Conservation (phyloP, 64 coral and sea anemone species). For the Actinia tenebrosa region DNA sequence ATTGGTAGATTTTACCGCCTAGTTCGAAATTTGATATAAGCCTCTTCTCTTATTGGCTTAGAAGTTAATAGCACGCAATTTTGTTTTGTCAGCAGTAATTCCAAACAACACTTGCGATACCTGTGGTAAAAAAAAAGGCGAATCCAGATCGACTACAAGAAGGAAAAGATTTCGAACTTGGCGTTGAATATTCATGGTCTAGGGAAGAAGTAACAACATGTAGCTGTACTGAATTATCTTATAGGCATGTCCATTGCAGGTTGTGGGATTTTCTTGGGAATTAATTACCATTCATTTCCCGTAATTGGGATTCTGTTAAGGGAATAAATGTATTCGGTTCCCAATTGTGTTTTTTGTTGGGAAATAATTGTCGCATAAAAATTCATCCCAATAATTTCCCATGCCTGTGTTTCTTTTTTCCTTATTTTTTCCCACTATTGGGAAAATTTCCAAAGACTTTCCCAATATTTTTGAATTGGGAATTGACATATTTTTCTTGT, state of each 20-base stretch:
- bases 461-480: slow-evolving; percentile 24
- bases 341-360: not conserved
- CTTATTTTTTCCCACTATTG: slow-evolving; percentile 10
- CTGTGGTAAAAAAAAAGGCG: slow-evolving; percentile 38
- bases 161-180: not conserved
- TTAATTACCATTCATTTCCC: not conserved
- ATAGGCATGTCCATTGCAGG: slow-evolving; percentile 50
- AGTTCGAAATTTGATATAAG: not conserved
- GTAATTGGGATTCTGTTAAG: not conserved
- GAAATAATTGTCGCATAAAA: not conserved
- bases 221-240: slow-evolving; percentile 28
- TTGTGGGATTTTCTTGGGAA: slow-evolving; percentile 19
- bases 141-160: not conserved
- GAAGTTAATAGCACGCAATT: not conserved
- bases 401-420: not conserved
- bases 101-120: not conserved
- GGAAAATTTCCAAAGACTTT: slow-evolving; percentile 5
- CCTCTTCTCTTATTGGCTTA: slow-evolving; percentile 5
- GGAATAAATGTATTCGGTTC: slow-evolving; percentile 2
- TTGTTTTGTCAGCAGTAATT: not conserved
- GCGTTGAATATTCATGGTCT: not conserved
- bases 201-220: slow-evolving; percentile 27
- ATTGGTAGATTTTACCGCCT: slow-evolving; percentile 21
- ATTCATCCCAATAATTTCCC: slow-evolving; percentile 17
- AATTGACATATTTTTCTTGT: not conserved